phyloP scores from a whole-genome alignment of 2,888 invertebrate species.

The Drosophila histrio region DNA sequence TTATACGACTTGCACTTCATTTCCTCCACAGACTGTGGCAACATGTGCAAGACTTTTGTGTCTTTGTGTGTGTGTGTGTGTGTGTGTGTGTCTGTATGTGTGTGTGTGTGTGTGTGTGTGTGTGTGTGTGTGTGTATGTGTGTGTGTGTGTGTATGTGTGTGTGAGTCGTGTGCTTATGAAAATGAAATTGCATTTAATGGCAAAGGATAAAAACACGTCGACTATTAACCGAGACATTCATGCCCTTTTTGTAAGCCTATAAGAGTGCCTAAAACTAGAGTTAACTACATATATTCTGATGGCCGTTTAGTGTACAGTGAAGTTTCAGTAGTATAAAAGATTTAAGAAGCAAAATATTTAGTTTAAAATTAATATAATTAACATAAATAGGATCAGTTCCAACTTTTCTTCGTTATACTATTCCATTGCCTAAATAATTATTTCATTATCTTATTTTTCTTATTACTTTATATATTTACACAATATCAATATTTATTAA shows the following conservation, averaged over 20 bases:
- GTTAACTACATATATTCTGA: too few relatives aligned
- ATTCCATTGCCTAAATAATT: too few relatives aligned
- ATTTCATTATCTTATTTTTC: too few relatives aligned
- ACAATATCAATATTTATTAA: too few relatives aligned
- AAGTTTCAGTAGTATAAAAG: too few relatives aligned
- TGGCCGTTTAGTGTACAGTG: too few relatives aligned
- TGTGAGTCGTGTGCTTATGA: slow-evolving; percentile 19
- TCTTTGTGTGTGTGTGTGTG: background rate
- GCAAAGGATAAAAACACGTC: background rate
- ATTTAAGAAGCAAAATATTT: too few relatives aligned
- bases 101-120: slow-evolving; percentile 1
- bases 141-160: background rate
- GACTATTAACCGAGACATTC: background rate
- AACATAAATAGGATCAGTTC: too few relatives aligned
- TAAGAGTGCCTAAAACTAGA: background rate
- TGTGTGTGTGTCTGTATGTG: background rate
- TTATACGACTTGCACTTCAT: slow-evolving; percentile 41
- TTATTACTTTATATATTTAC: too few relatives aligned
- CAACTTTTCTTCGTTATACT: too few relatives aligned
- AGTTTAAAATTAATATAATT: too few relatives aligned
- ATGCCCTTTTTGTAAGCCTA: background rate
- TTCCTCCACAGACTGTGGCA: slow-evolving; percentile 11
- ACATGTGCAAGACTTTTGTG: too few relatives aligned
- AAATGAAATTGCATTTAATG: slow-evolving; percentile 28
- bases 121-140: background rate